Evolutionary conservation across 2,888 invertebrate genomes (phyloP), one percentile per base, ranked within the genome.

Genomic region (Stenichneumon culpator): DNA sequence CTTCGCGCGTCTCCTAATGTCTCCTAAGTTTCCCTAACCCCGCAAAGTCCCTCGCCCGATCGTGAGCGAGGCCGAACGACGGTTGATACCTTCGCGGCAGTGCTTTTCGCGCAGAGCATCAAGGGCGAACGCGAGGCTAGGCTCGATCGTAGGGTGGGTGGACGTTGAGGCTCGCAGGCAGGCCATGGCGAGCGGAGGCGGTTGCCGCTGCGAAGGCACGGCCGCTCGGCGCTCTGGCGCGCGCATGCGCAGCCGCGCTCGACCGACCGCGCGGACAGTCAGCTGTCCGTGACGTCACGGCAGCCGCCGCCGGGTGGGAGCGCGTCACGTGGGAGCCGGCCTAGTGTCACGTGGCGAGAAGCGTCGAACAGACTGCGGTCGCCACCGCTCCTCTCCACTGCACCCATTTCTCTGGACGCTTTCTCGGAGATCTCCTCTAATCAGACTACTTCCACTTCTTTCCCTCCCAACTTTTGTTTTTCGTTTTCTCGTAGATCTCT

Each of bases 261-360:
- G 82, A 78, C 89, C 87, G 47, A 65, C 75, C 75, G 72, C 80
- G 68, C 73, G 72, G 50, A 47, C 39, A 83, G 92, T 93, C 93
- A 93, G 93, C 93, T 93, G 93, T 90, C 90, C 88, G 89, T 93
- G 93, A 93, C 93, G 93, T 93, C 93, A 93, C 86, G 86, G 75
- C 73, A 79, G 88, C 87, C 84, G 86, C 83, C 83, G 82, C 28
- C 52, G 32, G 67, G 70, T 39, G 70, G 47, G 82, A 83, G 84
- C 36, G 75, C 83, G 80, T 92, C 92, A 92, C 92, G 93, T 93
- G 93, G 92, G 86, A 86, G 83, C 82, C 82, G 84, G 88, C 70
- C 79, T 78, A 57, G 57, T 88, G 91, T 93, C 93, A 93, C 92
- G 92, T 93, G 93, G 92, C 92, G 90, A 88, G 87, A 84, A 86